These are phyloP conservation scores for Orchesella cincta DNA, from an alignment of 1,140 invertebrate genomes.

Conservation along the genomic window DNA sequence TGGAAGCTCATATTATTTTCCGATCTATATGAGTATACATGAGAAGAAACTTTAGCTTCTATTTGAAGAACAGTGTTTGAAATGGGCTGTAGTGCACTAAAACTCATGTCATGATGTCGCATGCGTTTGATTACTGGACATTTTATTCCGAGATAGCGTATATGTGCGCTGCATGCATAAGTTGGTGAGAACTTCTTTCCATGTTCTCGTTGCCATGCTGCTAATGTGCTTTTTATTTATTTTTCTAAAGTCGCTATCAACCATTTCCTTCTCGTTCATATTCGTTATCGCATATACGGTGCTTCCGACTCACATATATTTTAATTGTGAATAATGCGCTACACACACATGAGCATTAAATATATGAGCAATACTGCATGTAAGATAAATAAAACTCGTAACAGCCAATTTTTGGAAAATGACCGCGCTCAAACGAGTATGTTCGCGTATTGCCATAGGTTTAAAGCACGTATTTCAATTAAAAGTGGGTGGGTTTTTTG, in stretches of 20 bases:
- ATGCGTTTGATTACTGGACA: not conserved
- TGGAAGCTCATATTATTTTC: too few relatives aligned
- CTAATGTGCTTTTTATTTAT: not conserved
- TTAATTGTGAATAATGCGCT: constrained; percentile 24
- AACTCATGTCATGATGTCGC: not conserved
- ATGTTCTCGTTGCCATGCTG: not conserved
- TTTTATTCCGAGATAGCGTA: not conserved
- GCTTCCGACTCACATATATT: constrained; percentile 25
- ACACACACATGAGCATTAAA: too few relatives aligned
- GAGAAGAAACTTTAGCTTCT: too few relatives aligned
- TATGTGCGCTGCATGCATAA: not conserved
- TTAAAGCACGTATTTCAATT: not conserved
- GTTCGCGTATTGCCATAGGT: not conserved
- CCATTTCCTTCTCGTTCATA: not conserved
- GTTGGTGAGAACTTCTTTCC: not conserved
- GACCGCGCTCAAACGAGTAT: not conserved
- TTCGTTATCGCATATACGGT: not conserved
- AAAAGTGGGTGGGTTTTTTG: not conserved
- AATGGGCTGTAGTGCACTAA: not conserved
- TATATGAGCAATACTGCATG: not conserved
- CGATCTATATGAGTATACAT: too few relatives aligned
- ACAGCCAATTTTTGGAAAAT: not conserved
- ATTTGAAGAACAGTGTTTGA: too few relatives aligned
- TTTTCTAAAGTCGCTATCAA: not conserved
- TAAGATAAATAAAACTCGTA: not conserved